These are phyloP conservation scores for Pseudomyrmex cubaensis DNA, from an alignment of 1,140 invertebrate genomes.

Conservation along the genomic window DNA sequence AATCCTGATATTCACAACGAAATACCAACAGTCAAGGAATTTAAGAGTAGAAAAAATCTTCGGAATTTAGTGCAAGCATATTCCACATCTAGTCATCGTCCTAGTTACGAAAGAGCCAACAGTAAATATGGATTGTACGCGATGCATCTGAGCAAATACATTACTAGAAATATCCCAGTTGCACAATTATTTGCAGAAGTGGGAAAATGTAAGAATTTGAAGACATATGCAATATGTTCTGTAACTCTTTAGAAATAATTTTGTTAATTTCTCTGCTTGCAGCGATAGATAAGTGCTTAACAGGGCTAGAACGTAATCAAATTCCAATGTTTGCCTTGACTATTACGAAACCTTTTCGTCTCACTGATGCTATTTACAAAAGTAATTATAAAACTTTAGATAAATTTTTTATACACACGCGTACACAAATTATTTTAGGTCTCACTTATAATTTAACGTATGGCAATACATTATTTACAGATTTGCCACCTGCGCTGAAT, in stretches of 20 bases:
- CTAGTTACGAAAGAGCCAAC: conserved; percentile 76
- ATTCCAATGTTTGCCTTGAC: conserved; percentile 80
- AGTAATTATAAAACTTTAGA: conserved; percentile 66
- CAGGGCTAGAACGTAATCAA: conserved; percentile 77
- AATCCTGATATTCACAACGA: conserved; percentile 79
- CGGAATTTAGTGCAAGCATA: conserved; percentile 81
- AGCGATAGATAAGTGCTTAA: conserved; percentile 77
- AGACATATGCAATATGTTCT: conserved; percentile 13
- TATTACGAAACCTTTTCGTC: conserved; percentile 77
- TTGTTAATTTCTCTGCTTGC: conserved; percentile 59
- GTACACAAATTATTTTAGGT: conserved; percentile 7
- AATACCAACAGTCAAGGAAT: conserved; percentile 76
- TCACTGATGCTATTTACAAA: conserved; percentile 74
- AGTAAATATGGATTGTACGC: conserved; percentile 77
- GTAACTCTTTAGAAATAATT: conserved; percentile 18
- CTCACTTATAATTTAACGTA: neutral
- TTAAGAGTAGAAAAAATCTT: conserved; percentile 76
- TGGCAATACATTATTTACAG: conserved; percentile 51
- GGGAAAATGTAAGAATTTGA: conserved; percentile 75
- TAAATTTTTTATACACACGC: neutral
- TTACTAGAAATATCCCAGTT: conserved; percentile 75
- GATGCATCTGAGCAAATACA: conserved; percentile 78
- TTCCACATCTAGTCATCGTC: conserved; percentile 78
- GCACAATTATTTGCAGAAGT: conserved; percentile 79
- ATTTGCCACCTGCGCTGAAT: conserved; percentile 43